Evolutionary conservation across 1,140 invertebrate genomes (phyloP).

Genomic region (Drosophila ogumai): DNA sequence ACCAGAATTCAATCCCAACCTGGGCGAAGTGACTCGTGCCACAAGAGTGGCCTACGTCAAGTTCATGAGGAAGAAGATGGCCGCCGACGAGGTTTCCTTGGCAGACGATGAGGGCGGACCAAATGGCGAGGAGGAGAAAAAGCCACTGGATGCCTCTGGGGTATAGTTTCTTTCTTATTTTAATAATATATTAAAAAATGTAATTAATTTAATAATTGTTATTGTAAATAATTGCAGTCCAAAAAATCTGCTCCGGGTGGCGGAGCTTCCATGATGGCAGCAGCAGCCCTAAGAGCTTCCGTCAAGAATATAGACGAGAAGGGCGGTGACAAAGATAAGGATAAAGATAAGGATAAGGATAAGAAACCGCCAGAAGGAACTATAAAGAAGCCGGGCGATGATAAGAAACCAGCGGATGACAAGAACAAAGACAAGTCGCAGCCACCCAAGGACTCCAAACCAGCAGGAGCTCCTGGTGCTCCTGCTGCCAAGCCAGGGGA

Average conservation of each 20-base stretch:
- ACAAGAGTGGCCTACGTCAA: conserved; percentile 93
- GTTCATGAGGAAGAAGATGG: conserved; percentile 90
- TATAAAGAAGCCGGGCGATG: conserved; percentile 42
- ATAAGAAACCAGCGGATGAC: conserved; percentile 52
- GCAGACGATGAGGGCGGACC: conserved; percentile 42
- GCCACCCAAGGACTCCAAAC: conserved; percentile 32
- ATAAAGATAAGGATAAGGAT: conserved; percentile 34
- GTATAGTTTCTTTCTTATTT: conserved; percentile 16
- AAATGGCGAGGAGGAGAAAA: conserved; percentile 40
- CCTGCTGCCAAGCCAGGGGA: conserved; percentile 43
- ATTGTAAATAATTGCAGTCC: conserved; percentile 33
- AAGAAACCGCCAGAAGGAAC: conserved; percentile 43
- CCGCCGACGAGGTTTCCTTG: conserved; percentile 73
- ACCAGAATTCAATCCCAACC: conserved; percentile 92
- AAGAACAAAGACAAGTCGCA: conserved; percentile 23
- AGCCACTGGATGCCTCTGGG: conserved; percentile 41
- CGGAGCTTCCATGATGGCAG: conserved; percentile 53
- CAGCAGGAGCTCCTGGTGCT: conserved; percentile 14
- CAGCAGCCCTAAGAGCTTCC: conserved; percentile 62
- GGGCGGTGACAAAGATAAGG: conserved; percentile 9
- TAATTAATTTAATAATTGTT: no score
- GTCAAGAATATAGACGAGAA: conserved; percentile 71
- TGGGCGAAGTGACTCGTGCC: conserved; percentile 89
- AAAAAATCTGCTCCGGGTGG: conserved; percentile 27
- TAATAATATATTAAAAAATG: not conserved